These are phyloP conservation scores for Sarcophaga carnaria DNA, from an alignment of 2,888 invertebrate species.

Conservation along the genomic window DNA sequence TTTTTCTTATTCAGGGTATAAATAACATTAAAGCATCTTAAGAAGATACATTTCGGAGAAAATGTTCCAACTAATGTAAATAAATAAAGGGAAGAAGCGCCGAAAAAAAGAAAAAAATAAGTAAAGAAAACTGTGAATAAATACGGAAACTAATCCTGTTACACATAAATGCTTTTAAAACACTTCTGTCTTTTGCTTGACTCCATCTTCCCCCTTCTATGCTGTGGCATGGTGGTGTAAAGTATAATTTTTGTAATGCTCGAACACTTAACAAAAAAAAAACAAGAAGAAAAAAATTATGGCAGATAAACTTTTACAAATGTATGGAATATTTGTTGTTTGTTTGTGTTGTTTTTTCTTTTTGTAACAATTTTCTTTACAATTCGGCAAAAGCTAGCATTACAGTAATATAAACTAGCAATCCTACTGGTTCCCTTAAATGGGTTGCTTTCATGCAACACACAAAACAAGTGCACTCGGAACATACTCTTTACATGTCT, in stretches of 20 bases:
- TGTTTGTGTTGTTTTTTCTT: background rate
- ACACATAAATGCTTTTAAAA: constrained; percentile 53
- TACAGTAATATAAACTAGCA: constrained; percentile 24
- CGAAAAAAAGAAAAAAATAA: background rate
- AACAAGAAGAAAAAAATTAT: constrained; percentile 18
- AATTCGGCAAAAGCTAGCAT: constrained; percentile 48
- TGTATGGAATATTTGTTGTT: constrained; percentile 33
- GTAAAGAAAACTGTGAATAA: background rate
- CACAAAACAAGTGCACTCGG: constrained; percentile 17
- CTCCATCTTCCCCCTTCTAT: background rate
- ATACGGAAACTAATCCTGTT: constrained; percentile 42
- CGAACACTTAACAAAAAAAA: constrained; percentile 15
- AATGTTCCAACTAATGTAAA: background rate
- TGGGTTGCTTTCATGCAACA: background rate
- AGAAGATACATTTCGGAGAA: background rate
- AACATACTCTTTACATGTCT: constrained; percentile 6
- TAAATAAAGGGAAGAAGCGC: background rate
- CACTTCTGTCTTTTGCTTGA: background rate
- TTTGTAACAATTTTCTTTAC: background rate
- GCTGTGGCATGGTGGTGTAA: background rate
- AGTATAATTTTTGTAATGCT: constrained; percentile 37
- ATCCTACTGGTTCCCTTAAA: background rate
- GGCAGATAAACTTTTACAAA: constrained; percentile 58
- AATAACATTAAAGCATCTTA: background rate
- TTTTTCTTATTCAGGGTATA: background rate